These are phyloP conservation scores for Mythimna pallens DNA, from an alignment of 2,888 invertebrate genomes.

Conservation along the genomic window DNA sequence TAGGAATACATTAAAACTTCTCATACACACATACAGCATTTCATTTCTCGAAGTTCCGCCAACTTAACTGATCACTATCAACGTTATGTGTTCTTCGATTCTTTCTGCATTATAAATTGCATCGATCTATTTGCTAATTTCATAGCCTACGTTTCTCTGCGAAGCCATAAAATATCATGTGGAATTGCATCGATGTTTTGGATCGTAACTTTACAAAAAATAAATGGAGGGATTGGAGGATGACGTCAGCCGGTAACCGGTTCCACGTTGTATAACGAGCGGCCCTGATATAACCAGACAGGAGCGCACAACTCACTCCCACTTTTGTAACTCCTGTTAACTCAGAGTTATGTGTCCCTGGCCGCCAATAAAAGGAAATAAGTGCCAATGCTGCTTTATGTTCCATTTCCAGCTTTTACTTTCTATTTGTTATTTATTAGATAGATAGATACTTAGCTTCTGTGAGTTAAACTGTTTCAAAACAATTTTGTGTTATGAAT, in stretches of 20 bases:
- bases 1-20: conserved; percentile 62
- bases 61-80: conserved; percentile 35
- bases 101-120: conserved; percentile 47
- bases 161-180: conserved; percentile 45
- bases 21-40: conserved; percentile 39
- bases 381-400: conserved; percentile 48
- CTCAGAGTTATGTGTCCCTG: conserved; percentile 52
- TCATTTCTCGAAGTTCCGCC: conserved; percentile 46
- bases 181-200: conserved; percentile 60
- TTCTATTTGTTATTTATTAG: conserved; percentile 48
- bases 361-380: conserved; percentile 53
- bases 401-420: conserved; percentile 57
- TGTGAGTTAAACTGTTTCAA: conserved; percentile 5
- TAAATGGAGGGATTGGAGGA: conserved; percentile 54
- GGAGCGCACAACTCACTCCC: conserved; percentile 66
- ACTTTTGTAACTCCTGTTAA: conserved; percentile 64
- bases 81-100: conserved; percentile 36
- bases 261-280: conserved; percentile 64
- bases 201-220: conserved; percentile 63
- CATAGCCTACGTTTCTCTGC: conserved; percentile 42
- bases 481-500: background rate
- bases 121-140: conserved; percentile 57
- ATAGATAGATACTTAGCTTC: conserved; percentile 10
- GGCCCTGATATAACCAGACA: conserved; percentile 61
- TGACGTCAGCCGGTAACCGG: conserved; percentile 65